Evolutionary conservation across 2,113 vertebrate species (phyloP).

Genomic region (Hipposideros armiger): DNA sequence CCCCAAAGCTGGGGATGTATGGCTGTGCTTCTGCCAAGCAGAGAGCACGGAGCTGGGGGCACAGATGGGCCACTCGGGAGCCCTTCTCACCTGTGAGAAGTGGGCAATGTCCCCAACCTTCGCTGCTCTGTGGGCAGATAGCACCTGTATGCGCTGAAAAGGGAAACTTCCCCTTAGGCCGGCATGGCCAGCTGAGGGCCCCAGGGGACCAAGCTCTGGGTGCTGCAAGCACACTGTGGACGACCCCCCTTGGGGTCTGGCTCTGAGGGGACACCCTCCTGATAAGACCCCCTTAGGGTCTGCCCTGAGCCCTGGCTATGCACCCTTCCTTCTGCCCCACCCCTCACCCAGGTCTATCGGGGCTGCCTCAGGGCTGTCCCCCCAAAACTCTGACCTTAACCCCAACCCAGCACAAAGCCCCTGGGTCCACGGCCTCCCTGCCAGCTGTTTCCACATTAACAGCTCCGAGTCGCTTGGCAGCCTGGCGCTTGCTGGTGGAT

Average conservation of each 20-base stretch:
- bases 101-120: fast-evolving
- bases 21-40: background rate
- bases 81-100: background rate
- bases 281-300: background rate
- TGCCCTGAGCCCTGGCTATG: no score
- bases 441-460: fast-evolving
- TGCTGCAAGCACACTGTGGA: background rate
- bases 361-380: background rate
- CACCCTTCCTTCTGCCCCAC: background rate
- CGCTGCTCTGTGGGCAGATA: background rate
- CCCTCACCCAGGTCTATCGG: background rate
- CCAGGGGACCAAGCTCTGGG: background rate
- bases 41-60: background rate
- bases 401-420: background rate
- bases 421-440: background rate
- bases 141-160: background rate
- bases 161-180: background rate
- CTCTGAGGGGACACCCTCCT: no score
- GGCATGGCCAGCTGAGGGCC: no score
- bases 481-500: no score
- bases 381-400: background rate
- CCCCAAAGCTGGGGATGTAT: background rate
- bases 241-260: no score
- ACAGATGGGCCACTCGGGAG: no score
- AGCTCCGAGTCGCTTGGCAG: background rate